These are phyloP conservation scores for Lordiphosa andalusiaca DNA, from an alignment of 2,888 invertebrate genomes.

Conservation along the genomic window DNA sequence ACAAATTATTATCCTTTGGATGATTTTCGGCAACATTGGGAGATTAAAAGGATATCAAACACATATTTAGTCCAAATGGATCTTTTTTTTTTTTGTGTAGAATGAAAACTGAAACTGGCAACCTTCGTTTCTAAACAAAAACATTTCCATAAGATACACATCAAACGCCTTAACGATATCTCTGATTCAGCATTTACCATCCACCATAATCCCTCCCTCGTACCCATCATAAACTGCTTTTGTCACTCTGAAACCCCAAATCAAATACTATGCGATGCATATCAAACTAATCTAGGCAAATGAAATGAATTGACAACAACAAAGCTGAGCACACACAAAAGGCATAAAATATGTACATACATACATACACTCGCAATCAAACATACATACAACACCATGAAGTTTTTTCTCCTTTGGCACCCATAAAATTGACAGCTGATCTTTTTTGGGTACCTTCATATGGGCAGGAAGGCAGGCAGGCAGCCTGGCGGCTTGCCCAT, in stretches of 20 bases:
- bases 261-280: slow-evolving; percentile 52
- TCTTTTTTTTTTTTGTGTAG: no score
- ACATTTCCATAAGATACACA: no score
- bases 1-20: no score
- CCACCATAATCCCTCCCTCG: background rate
- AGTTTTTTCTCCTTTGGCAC: slow-evolving; percentile 23
- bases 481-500: slow-evolving; percentile 26
- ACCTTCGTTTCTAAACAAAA: no score
- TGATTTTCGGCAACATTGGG: no score
- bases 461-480: background rate
- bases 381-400: background rate
- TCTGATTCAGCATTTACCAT: no score
- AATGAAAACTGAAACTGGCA: no score
- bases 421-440: slow-evolving; percentile 66
- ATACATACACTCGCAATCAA: background rate
- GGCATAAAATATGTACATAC: slow-evolving; percentile 39
- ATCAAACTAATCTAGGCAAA: slow-evolving; percentile 58
- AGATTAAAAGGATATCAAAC: no score
- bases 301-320: slow-evolving; percentile 54
- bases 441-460: slow-evolving; percentile 34
- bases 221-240: slow-evolving; percentile 31
- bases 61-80: no score
- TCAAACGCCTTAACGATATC: no score
- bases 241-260: slow-evolving; percentile 29
- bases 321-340: slow-evolving; percentile 27